Conservation (phyloP, 2,888 invertebrate genomes). For the Oligia fasciuncula region DNA sequence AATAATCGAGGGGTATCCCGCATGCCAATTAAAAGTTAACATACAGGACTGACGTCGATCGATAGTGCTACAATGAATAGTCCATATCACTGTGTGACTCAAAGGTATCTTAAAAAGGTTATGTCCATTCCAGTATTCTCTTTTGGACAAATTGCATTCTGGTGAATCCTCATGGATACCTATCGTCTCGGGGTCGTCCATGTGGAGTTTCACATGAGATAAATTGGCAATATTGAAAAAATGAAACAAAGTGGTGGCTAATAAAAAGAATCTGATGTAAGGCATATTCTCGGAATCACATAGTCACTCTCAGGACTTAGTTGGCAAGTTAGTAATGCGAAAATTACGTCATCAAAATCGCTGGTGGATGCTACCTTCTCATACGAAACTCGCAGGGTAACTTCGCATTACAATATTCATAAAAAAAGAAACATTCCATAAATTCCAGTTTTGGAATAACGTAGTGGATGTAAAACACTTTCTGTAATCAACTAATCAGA, state of each 20-base stretch:
- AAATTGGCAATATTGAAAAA: background rate
- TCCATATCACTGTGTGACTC: background rate
- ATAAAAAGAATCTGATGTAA: constrained; percentile 7
- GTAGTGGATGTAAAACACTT: constrained; percentile 23
- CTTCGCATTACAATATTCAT: background rate
- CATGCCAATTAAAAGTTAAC: constrained; percentile 15
- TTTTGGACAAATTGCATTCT: background rate
- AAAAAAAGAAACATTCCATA: background rate
- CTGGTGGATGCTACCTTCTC: background rate
- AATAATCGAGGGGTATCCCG: constrained; percentile 3
- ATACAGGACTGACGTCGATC: constrained; percentile 2
- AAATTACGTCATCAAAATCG: constrained; percentile 12
- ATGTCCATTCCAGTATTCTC: background rate
- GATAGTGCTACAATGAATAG: constrained; percentile 5
- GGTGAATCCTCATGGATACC: background rate
- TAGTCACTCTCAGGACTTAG: background rate
- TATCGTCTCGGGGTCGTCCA: background rate
- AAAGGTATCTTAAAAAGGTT: background rate
- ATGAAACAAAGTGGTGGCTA: too few relatives aligned
- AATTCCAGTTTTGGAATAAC: constrained; percentile 13
- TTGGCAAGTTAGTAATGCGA: constrained; percentile 4
- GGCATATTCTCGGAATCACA: constrained; percentile 3
- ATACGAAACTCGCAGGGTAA: background rate
- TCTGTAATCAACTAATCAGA: background rate
- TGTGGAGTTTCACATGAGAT: background rate